Evolutionary conservation across 2,797 vertebrate species (phyloP).

Genomic region (Anableps anableps): DNA sequence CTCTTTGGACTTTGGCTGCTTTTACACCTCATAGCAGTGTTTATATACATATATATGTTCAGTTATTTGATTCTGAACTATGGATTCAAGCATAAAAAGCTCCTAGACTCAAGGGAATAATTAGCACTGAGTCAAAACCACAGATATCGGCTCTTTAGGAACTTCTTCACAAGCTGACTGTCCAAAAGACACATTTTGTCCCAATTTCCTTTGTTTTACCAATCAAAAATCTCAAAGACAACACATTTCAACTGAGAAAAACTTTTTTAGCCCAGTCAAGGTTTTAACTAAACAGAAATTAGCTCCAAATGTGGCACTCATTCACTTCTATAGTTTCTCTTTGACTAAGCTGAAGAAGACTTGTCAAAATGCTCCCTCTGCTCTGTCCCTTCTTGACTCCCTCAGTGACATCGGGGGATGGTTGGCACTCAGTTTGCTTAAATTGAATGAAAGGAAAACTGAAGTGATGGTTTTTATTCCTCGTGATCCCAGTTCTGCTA

Average conservation of each 20-base stretch:
- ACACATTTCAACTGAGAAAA: background rate
- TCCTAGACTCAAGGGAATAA: background rate
- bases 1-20: background rate
- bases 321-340: conserved; percentile 12
- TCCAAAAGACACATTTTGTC: background rate
- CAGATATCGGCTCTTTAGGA: background rate
- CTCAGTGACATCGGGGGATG: too few relatives aligned
- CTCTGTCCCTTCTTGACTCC: background rate
- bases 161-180: background rate
- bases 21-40: background rate
- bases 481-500: background rate
- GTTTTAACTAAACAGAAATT: background rate
- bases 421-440: background rate
- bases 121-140: too few relatives aligned
- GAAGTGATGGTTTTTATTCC: background rate
- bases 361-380: background rate
- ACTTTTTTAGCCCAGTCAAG: background rate
- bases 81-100: background rate
- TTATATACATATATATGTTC: background rate
- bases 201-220: background rate
- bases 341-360: background rate
- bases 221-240: background rate
- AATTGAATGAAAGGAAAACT: background rate
- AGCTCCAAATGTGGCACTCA: background rate
- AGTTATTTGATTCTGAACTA: background rate